Evolutionary conservation across 37 sponge, comb jelly and placozoan species (phyloP).

Genomic region (Chondrosia reniformis): DNA sequence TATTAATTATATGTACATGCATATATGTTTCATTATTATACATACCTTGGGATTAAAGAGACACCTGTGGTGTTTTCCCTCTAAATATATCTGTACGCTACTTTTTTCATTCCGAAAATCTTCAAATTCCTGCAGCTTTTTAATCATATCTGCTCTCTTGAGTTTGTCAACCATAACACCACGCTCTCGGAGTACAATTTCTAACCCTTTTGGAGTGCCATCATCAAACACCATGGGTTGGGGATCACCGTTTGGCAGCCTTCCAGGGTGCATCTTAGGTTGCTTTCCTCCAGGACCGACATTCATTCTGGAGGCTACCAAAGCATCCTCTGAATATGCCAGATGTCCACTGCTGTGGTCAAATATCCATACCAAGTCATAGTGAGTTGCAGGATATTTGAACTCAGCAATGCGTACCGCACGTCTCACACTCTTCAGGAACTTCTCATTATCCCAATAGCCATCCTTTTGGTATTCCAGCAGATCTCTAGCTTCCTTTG

Average conservation of each 20-base stretch:
- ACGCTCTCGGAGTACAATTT: slow-evolving; percentile 37
- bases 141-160: slow-evolving; percentile 41
- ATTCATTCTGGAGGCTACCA: slow-evolving; percentile 44
- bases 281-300: slow-evolving; percentile 54
- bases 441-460: too few relatives aligned
- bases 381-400: too few relatives aligned
- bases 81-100: slow-evolving; percentile 14
- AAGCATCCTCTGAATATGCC: slow-evolving; percentile 21
- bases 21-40: too few relatives aligned
- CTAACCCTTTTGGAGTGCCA: slow-evolving; percentile 33
- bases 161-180: slow-evolving; percentile 39
- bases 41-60: slow-evolving; percentile 45
- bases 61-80: slow-evolving; percentile 25
- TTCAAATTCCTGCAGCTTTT: slow-evolving; percentile 16
- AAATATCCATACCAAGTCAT: slow-evolving; percentile 43
- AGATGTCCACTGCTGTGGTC: slow-evolving; percentile 29
- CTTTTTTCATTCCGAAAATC: slow-evolving; percentile 33
- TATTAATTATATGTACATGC: too few relatives aligned
- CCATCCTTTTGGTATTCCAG: too few relatives aligned
- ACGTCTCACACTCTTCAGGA: too few relatives aligned
- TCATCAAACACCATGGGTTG: slow-evolving; percentile 30
- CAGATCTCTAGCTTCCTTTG: too few relatives aligned
- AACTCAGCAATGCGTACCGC: too few relatives aligned
- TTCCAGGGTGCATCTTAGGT: slow-evolving; percentile 40
- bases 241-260: slow-evolving; percentile 23